These are phyloP conservation scores for Ciconia boyciana DNA, from an alignment of 2,113 vertebrate species.

Conservation along the genomic window DNA sequence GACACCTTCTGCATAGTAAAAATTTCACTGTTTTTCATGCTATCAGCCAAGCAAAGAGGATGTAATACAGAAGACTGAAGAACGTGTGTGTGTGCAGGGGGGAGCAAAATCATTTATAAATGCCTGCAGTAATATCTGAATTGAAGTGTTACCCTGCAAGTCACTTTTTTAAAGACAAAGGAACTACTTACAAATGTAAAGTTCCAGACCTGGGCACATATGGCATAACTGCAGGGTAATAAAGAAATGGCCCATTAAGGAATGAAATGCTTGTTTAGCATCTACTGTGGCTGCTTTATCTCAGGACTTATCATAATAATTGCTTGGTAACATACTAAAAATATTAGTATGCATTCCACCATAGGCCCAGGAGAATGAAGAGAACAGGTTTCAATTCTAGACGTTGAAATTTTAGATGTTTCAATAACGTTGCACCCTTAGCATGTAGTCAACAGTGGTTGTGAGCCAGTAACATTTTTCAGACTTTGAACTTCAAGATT, in stretches of 20 bases:
- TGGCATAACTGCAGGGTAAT: conserved; percentile 34
- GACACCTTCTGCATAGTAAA: neutral
- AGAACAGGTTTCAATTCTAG: neutral
- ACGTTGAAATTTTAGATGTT: no score
- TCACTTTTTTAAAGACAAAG: neutral
- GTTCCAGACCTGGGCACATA: conserved; percentile 39
- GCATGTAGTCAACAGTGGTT: neutral
- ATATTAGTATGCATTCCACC: neutral
- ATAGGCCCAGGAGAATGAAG: neutral
- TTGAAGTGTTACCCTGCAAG: neutral
- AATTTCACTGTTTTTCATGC: neutral
- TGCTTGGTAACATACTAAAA: conserved; percentile 17
- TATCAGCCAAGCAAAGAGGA: neutral
- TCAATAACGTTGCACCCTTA: neutral
- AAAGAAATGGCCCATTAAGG: conserved; percentile 62
- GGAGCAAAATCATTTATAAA: neutral
- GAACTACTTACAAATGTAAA: conserved; percentile 17
- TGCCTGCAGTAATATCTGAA: conserved; percentile 4
- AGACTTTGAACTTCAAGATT: neutral
- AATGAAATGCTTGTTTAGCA: conserved; percentile 47
- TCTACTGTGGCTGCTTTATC: conserved; percentile 15
- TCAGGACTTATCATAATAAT: conserved; percentile 44
- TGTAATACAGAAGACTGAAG: neutral
- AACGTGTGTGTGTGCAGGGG: neutral
- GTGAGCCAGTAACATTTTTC: neutral